Evolutionary conservation across 2,797 vertebrate genomes (phyloP), one percentile per base, ranked within the genome.

Genomic region (Dendrocincla tyrannina): DNA sequence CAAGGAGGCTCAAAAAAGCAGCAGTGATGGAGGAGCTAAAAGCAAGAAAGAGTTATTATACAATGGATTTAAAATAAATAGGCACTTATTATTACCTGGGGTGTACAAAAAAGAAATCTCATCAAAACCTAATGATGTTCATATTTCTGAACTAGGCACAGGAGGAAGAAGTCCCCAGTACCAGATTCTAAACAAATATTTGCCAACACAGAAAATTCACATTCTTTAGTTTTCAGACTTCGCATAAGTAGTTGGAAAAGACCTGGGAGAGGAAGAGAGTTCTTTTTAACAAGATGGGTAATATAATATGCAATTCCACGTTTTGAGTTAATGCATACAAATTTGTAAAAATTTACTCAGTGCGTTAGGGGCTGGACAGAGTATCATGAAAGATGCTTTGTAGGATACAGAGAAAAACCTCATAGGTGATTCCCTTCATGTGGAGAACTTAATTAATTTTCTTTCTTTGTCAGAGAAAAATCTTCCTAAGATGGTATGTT

Each of bases 51-150:
- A 35, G 12, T 64, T 72, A n/a, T 56, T 66, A 76, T 30, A 53
- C 58, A 86, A 77, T 13, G 2, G n/a, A 62, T 79, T 91, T 92
- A 23, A 88, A 92, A 88, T 79, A 85, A 91, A 83, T 62, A 88
- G 52, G 25, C 70, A 32, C 4, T 79, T 86, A 73, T 46, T 95
- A 78, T 42, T 76, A 76, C 42, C 59, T 87, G 13, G n/a, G 25
- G 30, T 76, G 14, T 76, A 59, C 87, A 85, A 77, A 69, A 28
- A 91, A 72, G 22, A 91, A 82, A 82, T 69, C 68, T 91, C 59
- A 88, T 88, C 60, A 91, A 88, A 88, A 77, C 8, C 17, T 63
- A 78, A 79, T 69, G 50, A 82, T 18, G 32, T 19, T 72, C 42
- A 60, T 59, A 63, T 62, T 88, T 92, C 50, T 82, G 78, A 92